Evolutionary conservation across 2,888 invertebrate genomes (phyloP).

Genomic region (Pachliopta kotzebuea): DNA sequence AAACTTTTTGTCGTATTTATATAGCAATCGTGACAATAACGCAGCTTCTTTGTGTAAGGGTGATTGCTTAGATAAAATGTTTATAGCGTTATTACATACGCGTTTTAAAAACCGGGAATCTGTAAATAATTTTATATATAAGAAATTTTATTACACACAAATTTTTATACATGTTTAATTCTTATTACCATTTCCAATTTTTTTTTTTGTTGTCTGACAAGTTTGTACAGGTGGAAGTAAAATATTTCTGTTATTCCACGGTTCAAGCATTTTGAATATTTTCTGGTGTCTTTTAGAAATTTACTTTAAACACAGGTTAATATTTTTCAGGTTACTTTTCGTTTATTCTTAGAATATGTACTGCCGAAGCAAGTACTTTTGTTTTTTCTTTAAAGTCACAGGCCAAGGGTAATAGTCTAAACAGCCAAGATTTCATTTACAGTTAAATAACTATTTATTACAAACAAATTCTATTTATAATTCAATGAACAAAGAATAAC

Average conservation of each 20-base stretch:
- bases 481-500: too few species aligned
- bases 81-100: slow-evolving; percentile 48
- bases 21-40: slow-evolving; percentile 76
- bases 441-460: too few species aligned
- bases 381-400: background rate
- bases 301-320: too few species aligned
- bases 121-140: slow-evolving; percentile 41
- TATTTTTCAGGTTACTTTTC: too few species aligned
- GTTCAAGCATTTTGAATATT: slow-evolving; percentile 50
- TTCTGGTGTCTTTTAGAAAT: background rate
- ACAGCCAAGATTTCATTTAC: background rate
- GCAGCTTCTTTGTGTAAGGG: slow-evolving; percentile 78
- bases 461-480: too few species aligned
- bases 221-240: slow-evolving; percentile 64
- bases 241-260: slow-evolving; percentile 59
- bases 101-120: slow-evolving; percentile 51
- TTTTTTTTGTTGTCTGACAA: slow-evolving; percentile 38
- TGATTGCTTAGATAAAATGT: slow-evolving; percentile 62
- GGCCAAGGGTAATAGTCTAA: background rate
- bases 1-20: slow-evolving; percentile 81
- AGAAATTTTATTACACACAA: background rate
- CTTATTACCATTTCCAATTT: slow-evolving; percentile 42
- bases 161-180: background rate
- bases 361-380: too few species aligned
- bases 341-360: too few species aligned